Conservation (phyloP, 2,888 invertebrate genomes). For the Nemotelus nigrinus region DNA sequence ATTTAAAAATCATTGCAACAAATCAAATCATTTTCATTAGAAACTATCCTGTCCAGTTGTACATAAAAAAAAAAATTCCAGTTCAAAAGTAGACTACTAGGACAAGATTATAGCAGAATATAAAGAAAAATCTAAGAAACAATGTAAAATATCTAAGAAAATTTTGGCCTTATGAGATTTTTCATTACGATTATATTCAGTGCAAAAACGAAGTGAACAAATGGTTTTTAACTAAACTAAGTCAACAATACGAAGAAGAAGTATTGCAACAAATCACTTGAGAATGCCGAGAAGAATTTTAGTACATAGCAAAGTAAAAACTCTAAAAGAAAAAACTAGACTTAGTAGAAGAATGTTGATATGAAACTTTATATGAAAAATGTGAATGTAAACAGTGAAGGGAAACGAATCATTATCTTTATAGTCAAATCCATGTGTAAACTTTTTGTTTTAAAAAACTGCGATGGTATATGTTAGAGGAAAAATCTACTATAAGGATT, state of each 20-base stretch:
- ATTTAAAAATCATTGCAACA: background rate
- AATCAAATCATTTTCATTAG: background rate
- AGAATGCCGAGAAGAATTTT: background rate
- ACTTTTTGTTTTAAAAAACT: no score
- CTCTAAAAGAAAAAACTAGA: background rate
- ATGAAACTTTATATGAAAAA: no score
- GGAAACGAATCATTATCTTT: no score
- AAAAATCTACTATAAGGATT: no score
- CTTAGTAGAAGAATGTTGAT: background rate
- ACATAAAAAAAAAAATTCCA: constrained; percentile 3
- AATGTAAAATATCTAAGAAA: constrained; percentile 45
- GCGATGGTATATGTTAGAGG: no score
- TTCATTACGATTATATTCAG: constrained; percentile 22
- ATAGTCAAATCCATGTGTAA: no score
- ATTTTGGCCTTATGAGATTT: constrained; percentile 49
- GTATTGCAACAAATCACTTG: constrained; percentile 5
- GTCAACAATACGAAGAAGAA: constrained; percentile 15
- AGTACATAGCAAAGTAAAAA: background rate
- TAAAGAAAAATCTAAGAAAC: constrained; percentile 11
- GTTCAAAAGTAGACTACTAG: background rate
- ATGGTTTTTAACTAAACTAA: constrained; percentile 40
- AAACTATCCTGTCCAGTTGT: constrained; percentile 5
- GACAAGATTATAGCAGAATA: constrained; percentile 11
- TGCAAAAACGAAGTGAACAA: constrained; percentile 4
- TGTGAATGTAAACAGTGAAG: no score